A percentile compares a stretch with the other conserved stretches of the same genome.
Evolutionary conservation across 2,113 vertebrate genomes (phyloP).

Genomic region (Stomatorhinus ivindoensis): DNA sequence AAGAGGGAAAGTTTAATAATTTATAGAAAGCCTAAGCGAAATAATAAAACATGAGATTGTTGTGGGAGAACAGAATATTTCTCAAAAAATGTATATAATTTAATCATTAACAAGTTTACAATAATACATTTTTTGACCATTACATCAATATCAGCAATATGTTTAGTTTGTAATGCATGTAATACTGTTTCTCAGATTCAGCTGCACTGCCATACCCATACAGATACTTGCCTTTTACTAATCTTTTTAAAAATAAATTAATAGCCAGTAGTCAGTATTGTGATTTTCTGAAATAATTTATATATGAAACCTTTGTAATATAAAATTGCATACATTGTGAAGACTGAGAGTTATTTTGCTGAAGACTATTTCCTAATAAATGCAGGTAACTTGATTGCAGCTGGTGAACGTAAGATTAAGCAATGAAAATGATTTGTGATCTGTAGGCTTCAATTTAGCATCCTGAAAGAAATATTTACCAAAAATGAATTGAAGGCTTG

Average conservation of each 20-base stretch:
- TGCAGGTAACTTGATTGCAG: neutral
- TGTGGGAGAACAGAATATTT: neutral
- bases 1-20: neutral
- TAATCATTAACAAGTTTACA: neutral
- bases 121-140: neutral
- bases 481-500: neutral
- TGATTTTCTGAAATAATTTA: neutral
- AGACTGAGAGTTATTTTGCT: neutral
- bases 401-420: neutral
- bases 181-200: neutral
- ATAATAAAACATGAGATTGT: neutral
- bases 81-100: neutral
- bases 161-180: neutral
- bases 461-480: neutral
- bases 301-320: neutral
- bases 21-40: neutral
- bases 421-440: neutral
- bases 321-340: neutral
- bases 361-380: neutral
- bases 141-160: neutral
- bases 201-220: neutral
- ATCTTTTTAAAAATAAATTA: neutral
- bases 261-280: neutral
- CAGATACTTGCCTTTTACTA: neutral
- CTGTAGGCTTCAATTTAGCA: neutral